phyloP scores from a whole-genome alignment of 2,888 invertebrate genomes.

The Dasypolia templi region DNA sequence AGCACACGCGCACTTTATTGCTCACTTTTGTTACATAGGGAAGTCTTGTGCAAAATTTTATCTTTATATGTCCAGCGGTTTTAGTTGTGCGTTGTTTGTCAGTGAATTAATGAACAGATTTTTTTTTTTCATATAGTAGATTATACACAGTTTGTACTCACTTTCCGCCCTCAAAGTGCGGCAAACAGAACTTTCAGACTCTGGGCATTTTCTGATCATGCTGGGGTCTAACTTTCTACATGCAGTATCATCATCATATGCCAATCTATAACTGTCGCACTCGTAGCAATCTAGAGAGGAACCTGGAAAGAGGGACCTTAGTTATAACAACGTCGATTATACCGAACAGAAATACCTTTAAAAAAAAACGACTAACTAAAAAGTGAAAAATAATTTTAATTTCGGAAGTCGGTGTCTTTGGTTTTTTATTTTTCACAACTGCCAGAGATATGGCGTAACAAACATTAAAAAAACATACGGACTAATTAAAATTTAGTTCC shows the following conservation, averaged over 20 bases:
- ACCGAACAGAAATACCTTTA: not conserved
- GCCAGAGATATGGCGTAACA: too few relatives aligned
- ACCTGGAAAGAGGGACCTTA: conserved; percentile 11
- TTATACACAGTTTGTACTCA: conserved; percentile 14
- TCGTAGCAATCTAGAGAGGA: conserved; percentile 26
- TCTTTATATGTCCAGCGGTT: not conserved
- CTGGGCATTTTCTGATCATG: conserved; percentile 16
- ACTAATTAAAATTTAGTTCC: too few relatives aligned
- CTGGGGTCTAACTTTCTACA: conserved; percentile 14
- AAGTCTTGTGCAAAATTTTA: not conserved
- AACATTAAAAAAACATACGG: too few relatives aligned
- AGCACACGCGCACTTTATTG: not conserved
- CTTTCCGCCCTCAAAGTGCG: conserved; percentile 12
- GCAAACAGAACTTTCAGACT: conserved; percentile 6
- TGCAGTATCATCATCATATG: too few relatives aligned
- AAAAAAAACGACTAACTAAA: too few relatives aligned
- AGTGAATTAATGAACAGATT: not conserved
- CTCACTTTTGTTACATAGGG: not conserved
- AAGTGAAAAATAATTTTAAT: too few relatives aligned
- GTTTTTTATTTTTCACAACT: too few relatives aligned
- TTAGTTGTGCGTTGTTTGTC: not conserved
- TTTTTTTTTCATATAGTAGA: too few relatives aligned
- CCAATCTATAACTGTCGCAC: not conserved
- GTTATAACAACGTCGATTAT: not conserved
- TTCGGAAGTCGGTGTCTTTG: too few relatives aligned